Evolutionary conservation across 2,888 invertebrate species (phyloP).

Genomic region (Scaptomyza caliginosa): DNA sequence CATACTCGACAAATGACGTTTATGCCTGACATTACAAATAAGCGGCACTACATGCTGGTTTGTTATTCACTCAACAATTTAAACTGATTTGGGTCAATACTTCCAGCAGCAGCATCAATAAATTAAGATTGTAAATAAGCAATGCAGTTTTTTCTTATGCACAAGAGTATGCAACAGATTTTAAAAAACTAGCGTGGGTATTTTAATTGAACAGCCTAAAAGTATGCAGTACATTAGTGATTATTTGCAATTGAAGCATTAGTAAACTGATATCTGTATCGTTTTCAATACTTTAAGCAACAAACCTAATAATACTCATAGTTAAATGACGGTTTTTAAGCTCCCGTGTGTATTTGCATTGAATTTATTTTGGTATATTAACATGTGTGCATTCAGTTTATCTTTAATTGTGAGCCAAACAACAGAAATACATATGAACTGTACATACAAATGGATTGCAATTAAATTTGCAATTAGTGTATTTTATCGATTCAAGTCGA

Average conservation of each 20-base stretch:
- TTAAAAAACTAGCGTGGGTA: too few relatives aligned
- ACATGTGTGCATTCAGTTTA: neutral
- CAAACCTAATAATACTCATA: too few relatives aligned
- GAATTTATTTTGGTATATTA: neutral
- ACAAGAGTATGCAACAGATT: neutral
- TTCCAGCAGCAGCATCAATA: neutral
- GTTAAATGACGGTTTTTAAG: neutral
- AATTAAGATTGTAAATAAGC: neutral
- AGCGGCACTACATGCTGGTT: neutral
- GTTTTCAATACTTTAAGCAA: too few relatives aligned
- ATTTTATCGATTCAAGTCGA: conserved; percentile 12
- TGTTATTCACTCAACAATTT: conserved; percentile 1
- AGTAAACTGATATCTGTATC: too few relatives aligned
- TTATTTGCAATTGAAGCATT: neutral
- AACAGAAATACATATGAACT: neutral
- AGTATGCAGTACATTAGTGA: too few relatives aligned
- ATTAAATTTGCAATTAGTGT: conserved; percentile 41
- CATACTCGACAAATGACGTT: conserved; percentile 10
- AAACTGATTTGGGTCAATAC: conserved; percentile 12
- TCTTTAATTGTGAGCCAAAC: neutral
- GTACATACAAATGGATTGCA: neutral
- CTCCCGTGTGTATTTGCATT: neutral
- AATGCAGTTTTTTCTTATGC: neutral
- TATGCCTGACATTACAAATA: conserved; percentile 13
- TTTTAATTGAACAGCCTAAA: too few relatives aligned